Percentiles rank a stretch among this genome's conserved stretches.
phyloP scores from a whole-genome alignment of 2,113 vertebrate genomes.

The Sinocyclocheilus anshuiensis region DNA sequence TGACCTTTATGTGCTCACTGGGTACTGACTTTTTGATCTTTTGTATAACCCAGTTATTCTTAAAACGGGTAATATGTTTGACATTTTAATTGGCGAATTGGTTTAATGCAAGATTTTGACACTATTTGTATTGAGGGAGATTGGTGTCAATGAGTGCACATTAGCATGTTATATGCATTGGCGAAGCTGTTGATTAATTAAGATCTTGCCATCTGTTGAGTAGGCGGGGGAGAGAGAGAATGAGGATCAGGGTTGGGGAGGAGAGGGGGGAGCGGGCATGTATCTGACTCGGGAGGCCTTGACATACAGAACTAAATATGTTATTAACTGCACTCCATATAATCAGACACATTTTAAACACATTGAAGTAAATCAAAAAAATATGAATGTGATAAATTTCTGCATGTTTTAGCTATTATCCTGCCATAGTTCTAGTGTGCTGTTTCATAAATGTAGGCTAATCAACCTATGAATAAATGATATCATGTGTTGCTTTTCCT shows the following conservation, averaged over 20 bases:
- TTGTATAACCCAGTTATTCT: neutral
- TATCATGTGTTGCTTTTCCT: neutral
- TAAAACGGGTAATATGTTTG: neutral
- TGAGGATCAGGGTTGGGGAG: neutral
- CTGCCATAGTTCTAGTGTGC: neutral
- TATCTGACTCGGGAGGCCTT: conserved; percentile 1
- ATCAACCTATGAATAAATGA: neutral
- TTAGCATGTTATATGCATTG: conserved; percentile 31
- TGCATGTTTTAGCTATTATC: neutral
- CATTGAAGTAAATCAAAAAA: neutral
- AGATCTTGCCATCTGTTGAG: conserved; percentile 65
- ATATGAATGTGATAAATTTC: neutral
- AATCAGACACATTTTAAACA: conserved; percentile 19
- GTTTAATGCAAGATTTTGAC: neutral
- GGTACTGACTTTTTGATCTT: neutral
- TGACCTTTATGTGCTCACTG: neutral
- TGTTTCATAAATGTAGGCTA: neutral
- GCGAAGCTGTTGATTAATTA: conserved; percentile 54
- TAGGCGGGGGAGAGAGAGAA: conserved; percentile 48
- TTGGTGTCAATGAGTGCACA: conserved; percentile 23
- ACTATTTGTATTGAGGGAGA: neutral
- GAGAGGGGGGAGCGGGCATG: neutral
- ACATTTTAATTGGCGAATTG: neutral
- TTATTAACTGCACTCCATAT: neutral
- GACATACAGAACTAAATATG: conserved; percentile 12